These are phyloP conservation scores for Taeniopygia guttata DNA, from an alignment of 2,797 vertebrate species.

Conservation along the genomic window DNA sequence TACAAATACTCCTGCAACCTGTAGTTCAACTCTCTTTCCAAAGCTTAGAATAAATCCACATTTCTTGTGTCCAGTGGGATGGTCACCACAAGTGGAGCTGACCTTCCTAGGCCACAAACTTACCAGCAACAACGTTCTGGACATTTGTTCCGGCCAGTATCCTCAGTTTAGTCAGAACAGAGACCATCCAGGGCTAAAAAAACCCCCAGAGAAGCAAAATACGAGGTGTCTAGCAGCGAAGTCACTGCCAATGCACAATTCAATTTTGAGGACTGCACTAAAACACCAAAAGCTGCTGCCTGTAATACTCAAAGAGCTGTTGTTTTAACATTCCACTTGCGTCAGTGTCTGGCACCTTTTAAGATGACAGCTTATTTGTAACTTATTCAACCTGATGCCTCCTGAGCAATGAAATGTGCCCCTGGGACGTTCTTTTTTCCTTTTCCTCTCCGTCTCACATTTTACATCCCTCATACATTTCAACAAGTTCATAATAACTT, in stretches of 20 bases:
- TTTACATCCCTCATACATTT: neutral
- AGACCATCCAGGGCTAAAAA: neutral
- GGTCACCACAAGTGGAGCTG: neutral
- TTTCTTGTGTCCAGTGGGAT: neutral
- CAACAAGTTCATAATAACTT: neutral
- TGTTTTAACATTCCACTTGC: neutral
- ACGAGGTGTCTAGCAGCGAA: rapidly evolving
- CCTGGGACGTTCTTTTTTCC: neutral
- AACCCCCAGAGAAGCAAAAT: neutral
- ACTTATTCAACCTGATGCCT: neutral
- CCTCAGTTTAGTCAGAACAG: neutral
- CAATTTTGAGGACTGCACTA: neutral
- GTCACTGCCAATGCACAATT: neutral
- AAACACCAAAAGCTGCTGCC: neutral
- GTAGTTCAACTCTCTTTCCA: neutral
- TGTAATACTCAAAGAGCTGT: neutral
- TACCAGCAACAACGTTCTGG: neutral
- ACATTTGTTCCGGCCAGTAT: neutral
- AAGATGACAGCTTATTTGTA: neutral
- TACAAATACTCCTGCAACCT: neutral
- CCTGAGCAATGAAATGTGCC: neutral
- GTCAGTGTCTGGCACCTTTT: neutral
- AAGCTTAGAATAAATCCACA: neutral
- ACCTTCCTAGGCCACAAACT: neutral
- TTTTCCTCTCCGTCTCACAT: neutral